Percentiles rank a stretch among this genome's conserved stretches.
Conservation (phyloP, 1,140 invertebrate species). For the Pseudomyrmex dendroicus region DNA sequence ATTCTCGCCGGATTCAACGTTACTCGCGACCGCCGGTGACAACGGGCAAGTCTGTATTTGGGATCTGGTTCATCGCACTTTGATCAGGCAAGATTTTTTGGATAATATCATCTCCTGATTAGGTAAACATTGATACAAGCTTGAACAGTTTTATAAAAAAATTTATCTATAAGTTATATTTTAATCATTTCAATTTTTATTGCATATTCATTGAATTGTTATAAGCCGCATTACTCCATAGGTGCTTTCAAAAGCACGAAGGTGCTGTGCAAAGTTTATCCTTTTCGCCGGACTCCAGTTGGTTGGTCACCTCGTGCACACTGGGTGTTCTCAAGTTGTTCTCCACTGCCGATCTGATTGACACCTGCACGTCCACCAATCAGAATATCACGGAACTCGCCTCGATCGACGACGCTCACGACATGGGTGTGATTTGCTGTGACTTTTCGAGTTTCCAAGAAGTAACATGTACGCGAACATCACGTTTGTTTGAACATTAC, state of each 20-base stretch:
- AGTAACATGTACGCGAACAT: constrained; percentile 73
- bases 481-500: not conserved
- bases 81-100: constrained; percentile 86
- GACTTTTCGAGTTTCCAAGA: constrained; percentile 86
- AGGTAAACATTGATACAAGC: not conserved
- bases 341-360: constrained; percentile 84
- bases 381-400: constrained; percentile 78
- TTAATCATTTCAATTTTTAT: not conserved
- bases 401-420: constrained; percentile 89
- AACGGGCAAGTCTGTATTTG: constrained; percentile 91
- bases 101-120: not conserved
- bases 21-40: constrained; percentile 90
- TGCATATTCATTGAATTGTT: not conserved
- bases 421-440: constrained; percentile 89
- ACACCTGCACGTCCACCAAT: constrained; percentile 82
- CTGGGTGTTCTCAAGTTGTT: constrained; percentile 89
- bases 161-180: not conserved
- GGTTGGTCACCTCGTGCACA: constrained; percentile 88
- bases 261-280: constrained; percentile 87
- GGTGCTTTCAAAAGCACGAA: constrained; percentile 89
- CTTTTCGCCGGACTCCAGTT: constrained; percentile 89
- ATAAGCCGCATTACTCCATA: constrained; percentile 69
- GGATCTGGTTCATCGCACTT: constrained; percentile 88
- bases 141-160: not conserved
- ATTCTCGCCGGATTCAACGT: constrained; percentile 89